Conservation (phyloP, 2,797 vertebrate species). For the Acanthurus tractus region DNA sequence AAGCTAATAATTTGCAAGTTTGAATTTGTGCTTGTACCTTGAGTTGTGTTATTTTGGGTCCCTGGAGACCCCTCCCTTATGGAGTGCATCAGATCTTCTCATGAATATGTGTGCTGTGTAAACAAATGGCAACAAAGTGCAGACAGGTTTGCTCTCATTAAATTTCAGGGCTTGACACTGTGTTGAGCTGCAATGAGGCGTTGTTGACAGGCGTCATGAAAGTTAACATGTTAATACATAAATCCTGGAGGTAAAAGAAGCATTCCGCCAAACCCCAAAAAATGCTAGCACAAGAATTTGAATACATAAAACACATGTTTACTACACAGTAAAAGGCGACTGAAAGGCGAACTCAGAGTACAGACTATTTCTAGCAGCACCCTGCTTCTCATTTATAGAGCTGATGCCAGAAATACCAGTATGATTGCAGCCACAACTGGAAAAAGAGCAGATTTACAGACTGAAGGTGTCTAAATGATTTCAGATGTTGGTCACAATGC, state of each 20-base stretch:
- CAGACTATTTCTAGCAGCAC: neutral
- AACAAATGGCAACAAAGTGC: constrained; percentile 37
- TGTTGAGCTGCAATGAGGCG: neutral
- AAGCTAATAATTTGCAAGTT: neutral
- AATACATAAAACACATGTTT: no score
- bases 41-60: neutral
- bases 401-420: constrained; percentile 12
- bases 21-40: neutral
- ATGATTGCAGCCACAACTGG: neutral
- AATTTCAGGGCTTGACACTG: constrained; percentile 1
- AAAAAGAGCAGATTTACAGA: neutral
- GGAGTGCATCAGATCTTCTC: constrained; percentile 19
- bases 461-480: neutral
- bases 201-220: neutral
- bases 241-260: neutral
- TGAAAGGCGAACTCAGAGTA: neutral
- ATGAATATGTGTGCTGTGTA: constrained; percentile 18
- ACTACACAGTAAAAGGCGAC: neutral
- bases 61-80: constrained; percentile 19
- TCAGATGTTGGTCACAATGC: neutral
- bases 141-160: constrained; percentile 29
- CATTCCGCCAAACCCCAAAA: neutral
- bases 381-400: neutral
- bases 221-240: neutral
- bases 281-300: neutral